Evolutionary conservation across 2,888 invertebrate species (phyloP), one percentile per base, ranked within the genome.

Genomic region (Acanthosepion lycidas): DNA sequence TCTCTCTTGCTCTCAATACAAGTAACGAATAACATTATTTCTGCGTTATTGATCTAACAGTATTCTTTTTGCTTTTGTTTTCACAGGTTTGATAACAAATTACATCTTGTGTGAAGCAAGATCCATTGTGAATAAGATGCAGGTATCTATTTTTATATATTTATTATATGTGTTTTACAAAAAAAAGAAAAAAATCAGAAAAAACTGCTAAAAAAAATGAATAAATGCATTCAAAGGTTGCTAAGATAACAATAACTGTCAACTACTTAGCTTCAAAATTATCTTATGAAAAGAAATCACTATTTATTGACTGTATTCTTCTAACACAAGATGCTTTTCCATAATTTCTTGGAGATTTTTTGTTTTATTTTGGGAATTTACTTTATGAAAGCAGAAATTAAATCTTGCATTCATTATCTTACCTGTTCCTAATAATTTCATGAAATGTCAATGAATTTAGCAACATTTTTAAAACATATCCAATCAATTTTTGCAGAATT

Each of bases 61-160:
- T 18, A 6, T 78, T 15, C 12, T 78, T 78, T 33, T 78, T 78
- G 78, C 78, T 23, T 78, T 78, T 78, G 78, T 78, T 78, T n/a
- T 78, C 78, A 78, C 9, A 78, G 4, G n/a, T n/a, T 78, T 78
- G n/a, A 15, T 78, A 78, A n/a, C 78, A 78, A 78, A 78, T 33
- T 59, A 12, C n/a, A 78, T 78, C 78, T 78, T 33, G n/a, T n/a
- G 33, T n/a, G n/a, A 78, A 78, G n/a, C n/a, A 78, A 78, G 78
- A n/a, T n/a, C 78, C 78, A 78, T 78, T 78, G 78, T 78, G n/a
- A 78, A 78, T 15, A 78, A 78, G n/a, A n/a, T n/a, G 78, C 78
- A 15, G n/a, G n/a, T 78, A n/a, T 78, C 78, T 78, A 59, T 59
- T 59, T 23, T 59, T 59, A 15, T 78, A 33, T n/a, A 5, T n/a